Evolutionary conservation across 2,888 invertebrate species (phyloP), one percentile per base, ranked within the genome.

Genomic region (Trichogramma dendrolimi): DNA sequence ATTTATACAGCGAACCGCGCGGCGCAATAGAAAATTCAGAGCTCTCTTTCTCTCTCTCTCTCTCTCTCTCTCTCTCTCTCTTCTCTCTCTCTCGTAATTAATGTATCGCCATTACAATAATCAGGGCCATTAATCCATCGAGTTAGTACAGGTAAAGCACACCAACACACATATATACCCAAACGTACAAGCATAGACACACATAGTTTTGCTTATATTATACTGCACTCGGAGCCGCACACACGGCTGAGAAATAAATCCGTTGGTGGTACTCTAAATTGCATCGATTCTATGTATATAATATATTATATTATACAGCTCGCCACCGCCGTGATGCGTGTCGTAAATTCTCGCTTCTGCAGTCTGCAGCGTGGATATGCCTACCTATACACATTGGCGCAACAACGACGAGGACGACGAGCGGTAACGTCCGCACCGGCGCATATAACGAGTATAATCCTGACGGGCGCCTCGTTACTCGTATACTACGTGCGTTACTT

Each of bases 231-330:
- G 27, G 27, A 27, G 27, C 27, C 27, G 27, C 27, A 27, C 27
- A 57, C 57, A 48, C 11, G 51, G 40, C 44, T 60, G 27, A 11
- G 53, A 56, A 59, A 61, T 61, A 57, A 58, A 62, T 60, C 58
- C 58, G 56, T 66, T 61, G 55, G 58, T 42, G 41, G 54, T 61
- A 55, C 43, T 54, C 55, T 60, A 53, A 63, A 60, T 54, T 58
- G 49, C 42, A 55, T 49, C 43, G 54, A 27, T 27, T 27, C 27
- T 27, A 27, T 27, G 27, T 27, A 27, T 27, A 27, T 27, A 27
- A 27, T 27, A 27, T 27, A 27, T 27, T 27, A 27, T 27, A 27
- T 27, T 27, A 27, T 27, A 27, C 27, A 27, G 27, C 27, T 27
- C 27, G 27, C 27, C 27, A 27, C 27, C 27, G 3, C 27, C 27